Evolutionary conservation across 2,888 invertebrate species (phyloP).

Genomic region (Aleiodes leptofemur): DNA sequence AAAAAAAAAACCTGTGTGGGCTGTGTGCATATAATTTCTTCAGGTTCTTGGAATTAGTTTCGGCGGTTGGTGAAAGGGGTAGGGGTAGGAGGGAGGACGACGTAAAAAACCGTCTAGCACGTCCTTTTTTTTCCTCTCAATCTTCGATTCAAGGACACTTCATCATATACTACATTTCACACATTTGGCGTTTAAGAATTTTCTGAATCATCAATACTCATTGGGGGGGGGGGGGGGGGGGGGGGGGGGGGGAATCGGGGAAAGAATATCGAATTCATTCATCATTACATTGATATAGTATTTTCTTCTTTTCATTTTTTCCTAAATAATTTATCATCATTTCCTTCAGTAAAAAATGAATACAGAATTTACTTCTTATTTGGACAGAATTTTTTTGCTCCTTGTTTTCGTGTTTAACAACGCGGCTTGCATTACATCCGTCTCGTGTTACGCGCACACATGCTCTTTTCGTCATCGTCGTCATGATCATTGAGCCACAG

Average conservation of each 20-base stretch:
- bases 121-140: slow-evolving; percentile 18
- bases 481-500: no score
- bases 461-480: slow-evolving; percentile 13
- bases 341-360: not conserved
- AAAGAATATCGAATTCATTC: not conserved
- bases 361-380: not conserved
- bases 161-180: not conserved
- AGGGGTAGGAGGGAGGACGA: slow-evolving; percentile 12
- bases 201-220: slow-evolving; percentile 9
- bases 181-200: slow-evolving; percentile 5
- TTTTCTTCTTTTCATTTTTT: no score
- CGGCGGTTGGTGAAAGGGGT: slow-evolving; percentile 47
- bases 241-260: not conserved
- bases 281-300: no score
- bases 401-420: slow-evolving; percentile 69
- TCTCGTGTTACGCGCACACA: slow-evolving; percentile 66
- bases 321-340: no score
- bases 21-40: slow-evolving; percentile 46
- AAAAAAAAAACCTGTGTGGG: slow-evolving; percentile 15
- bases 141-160: slow-evolving; percentile 31
- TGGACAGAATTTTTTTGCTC: slow-evolving; percentile 39
- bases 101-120: slow-evolving; percentile 39
- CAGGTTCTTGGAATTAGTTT: slow-evolving; percentile 51
- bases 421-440: slow-evolving; percentile 74
- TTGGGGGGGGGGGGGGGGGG: not conserved